phyloP scores from a whole-genome alignment of 37 sponge, comb jelly and placozoan genomes.

The Beroe ovata region DNA sequence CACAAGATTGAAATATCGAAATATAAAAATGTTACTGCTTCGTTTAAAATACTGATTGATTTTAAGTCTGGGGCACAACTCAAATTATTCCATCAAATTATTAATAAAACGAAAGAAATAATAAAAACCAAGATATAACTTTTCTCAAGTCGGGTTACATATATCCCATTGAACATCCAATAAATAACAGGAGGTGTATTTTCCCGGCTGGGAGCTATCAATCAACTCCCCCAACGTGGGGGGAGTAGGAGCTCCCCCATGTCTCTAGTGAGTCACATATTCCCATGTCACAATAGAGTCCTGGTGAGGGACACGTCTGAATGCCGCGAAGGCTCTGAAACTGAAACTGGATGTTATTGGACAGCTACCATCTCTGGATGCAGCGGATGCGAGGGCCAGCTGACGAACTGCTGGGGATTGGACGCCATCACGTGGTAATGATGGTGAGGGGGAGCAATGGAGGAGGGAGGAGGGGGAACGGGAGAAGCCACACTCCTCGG shows the following conservation, averaged over 20 bases:
- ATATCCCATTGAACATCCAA: slow-evolving; percentile 51
- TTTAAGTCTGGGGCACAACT: slow-evolving; percentile 43
- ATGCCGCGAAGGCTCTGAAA: slow-evolving; percentile 33
- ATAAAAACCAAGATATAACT: slow-evolving; percentile 60
- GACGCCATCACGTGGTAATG: slow-evolving; percentile 18
- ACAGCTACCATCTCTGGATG: slow-evolving; percentile 59
- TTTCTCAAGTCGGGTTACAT: slow-evolving; percentile 32
- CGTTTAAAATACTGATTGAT: slow-evolving; percentile 60
- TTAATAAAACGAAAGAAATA: slow-evolving; percentile 58
- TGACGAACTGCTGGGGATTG: slow-evolving; percentile 49
- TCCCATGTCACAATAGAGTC: background rate
- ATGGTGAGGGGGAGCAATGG: background rate
- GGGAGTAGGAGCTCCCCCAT: background rate
- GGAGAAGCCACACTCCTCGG: slow-evolving; percentile 32
- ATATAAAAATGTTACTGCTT: slow-evolving; percentile 60
- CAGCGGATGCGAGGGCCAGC: slow-evolving; percentile 17
- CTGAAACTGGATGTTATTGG: slow-evolving; percentile 45
- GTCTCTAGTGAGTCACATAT: background rate
- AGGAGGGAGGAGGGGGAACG: background rate
- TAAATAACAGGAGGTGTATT: slow-evolving; percentile 27
- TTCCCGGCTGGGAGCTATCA: too few species aligned
- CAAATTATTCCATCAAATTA: slow-evolving; percentile 62
- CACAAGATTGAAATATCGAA: background rate
- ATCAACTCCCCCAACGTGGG: too few species aligned
- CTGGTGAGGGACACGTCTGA: background rate